Percentiles rank a stretch among this genome's conserved stretches.
phyloP scores from a whole-genome alignment of 2,888 invertebrate genomes.

The Chymomyza procnemis region DNA sequence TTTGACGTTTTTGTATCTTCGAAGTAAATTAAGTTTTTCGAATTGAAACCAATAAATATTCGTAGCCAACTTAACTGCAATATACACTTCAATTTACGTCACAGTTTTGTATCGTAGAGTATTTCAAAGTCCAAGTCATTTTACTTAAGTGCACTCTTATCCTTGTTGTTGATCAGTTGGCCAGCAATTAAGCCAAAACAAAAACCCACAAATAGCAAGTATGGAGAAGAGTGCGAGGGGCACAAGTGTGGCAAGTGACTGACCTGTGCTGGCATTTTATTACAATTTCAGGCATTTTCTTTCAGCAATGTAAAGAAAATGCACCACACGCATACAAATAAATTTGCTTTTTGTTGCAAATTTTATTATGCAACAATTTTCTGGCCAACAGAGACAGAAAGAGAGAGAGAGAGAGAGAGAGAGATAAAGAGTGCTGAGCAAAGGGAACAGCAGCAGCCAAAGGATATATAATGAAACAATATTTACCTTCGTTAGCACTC shows the following conservation, averaged over 20 bases:
- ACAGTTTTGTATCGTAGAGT: background rate
- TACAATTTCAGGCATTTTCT: slow-evolving; percentile 37
- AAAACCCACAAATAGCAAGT: background rate
- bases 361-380: slow-evolving; percentile 50
- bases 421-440: too few species aligned
- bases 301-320: slow-evolving; percentile 26
- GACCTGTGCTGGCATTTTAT: slow-evolving; percentile 17
- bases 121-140: background rate
- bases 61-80: too few species aligned
- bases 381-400: slow-evolving; percentile 10
- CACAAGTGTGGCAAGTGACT: background rate
- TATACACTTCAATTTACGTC: too few species aligned
- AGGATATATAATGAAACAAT: slow-evolving; percentile 57
- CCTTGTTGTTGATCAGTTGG: background rate
- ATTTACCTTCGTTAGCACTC: slow-evolving; percentile 68
- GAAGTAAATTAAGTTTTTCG: too few species aligned
- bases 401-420: background rate
- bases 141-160: background rate
- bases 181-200: background rate
- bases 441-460: background rate
- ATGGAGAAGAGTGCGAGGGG: too few species aligned
- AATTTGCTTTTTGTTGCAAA: slow-evolving; percentile 12
- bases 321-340: slow-evolving; percentile 18
- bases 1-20: too few species aligned
- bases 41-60: too few species aligned